phyloP scores from a whole-genome alignment of 2,888 invertebrate genomes.

The Aelia acuminata region DNA sequence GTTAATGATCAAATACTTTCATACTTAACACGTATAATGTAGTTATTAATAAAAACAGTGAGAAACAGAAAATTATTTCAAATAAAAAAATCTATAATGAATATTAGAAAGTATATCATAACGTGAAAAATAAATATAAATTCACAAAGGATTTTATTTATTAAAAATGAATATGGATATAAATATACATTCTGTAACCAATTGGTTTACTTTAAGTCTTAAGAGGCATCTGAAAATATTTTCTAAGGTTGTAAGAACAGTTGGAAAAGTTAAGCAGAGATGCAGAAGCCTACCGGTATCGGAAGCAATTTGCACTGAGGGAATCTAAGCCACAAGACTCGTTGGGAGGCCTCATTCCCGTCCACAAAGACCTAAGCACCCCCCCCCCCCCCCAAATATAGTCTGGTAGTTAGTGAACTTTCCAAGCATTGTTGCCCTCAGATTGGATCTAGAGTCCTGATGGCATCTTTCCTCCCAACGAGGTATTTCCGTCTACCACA shows the following conservation, averaged over 20 bases:
- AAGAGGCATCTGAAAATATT: background rate
- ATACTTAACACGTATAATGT: too few species aligned
- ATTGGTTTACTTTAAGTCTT: too few species aligned
- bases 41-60: too few species aligned
- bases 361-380: conserved; percentile 5
- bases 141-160: background rate
- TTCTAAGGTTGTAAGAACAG: background rate
- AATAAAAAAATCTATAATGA: too few species aligned
- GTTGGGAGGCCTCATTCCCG: background rate
- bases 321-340: background rate
- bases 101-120: too few species aligned
- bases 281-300: background rate
- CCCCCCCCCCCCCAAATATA: conserved; percentile 19
- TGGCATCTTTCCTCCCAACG: background rate
- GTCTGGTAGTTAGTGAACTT: conserved; percentile 21
- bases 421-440: conserved; percentile 2
- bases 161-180: background rate
- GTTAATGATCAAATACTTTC: too few species aligned
- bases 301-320: background rate
- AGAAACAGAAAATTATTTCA: too few species aligned
- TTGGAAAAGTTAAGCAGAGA: background rate
- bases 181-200: too few species aligned
- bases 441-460: background rate
- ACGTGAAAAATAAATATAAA: too few species aligned
- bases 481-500: background rate